Percentiles rank a stretch among this genome's conserved stretches.
Evolutionary conservation across 2,113 vertebrate species (phyloP).

Genomic region (Dolichallabes microphthalmus): DNA sequence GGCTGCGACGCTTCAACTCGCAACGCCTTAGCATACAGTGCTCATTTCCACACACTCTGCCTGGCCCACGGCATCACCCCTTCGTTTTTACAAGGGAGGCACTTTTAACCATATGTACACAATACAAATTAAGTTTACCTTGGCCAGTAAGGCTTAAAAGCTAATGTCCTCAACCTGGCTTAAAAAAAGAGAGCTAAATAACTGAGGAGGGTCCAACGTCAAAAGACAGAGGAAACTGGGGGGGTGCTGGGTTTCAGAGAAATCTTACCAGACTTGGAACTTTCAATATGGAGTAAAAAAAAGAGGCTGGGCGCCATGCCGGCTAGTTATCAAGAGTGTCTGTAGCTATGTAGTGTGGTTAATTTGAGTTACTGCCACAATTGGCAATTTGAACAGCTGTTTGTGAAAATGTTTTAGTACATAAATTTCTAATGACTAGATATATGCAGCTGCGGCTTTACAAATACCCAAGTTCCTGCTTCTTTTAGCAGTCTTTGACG

Average conservation of each 20-base stretch:
- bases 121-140: constrained; percentile 60
- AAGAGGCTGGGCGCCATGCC: constrained; percentile 36
- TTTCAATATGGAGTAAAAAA: constrained; percentile 15
- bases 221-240: constrained; percentile 51
- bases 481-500: background rate
- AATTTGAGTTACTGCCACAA: constrained; percentile 32
- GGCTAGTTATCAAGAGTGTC: constrained; percentile 36
- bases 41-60: constrained; percentile 37
- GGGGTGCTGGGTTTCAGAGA: constrained; percentile 14
- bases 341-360: constrained; percentile 31
- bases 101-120: constrained; percentile 59
- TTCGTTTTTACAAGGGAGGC: constrained; percentile 53
- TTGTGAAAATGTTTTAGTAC: constrained; percentile 43
- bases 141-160: constrained; percentile 56
- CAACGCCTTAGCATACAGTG: constrained; percentile 26
- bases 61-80: constrained; percentile 50
- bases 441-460: constrained; percentile 22
- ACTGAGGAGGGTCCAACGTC: constrained; percentile 55
- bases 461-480: background rate
- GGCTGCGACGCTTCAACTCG: constrained; percentile 51
- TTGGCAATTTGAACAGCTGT: constrained; percentile 21
- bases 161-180: constrained; percentile 48
- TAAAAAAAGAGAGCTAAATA: constrained; percentile 50
- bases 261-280: constrained; percentile 39
- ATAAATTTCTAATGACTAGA: background rate